phyloP scores from a whole-genome alignment of 2,797 vertebrate genomes.

The Smutsia gigantea region DNA sequence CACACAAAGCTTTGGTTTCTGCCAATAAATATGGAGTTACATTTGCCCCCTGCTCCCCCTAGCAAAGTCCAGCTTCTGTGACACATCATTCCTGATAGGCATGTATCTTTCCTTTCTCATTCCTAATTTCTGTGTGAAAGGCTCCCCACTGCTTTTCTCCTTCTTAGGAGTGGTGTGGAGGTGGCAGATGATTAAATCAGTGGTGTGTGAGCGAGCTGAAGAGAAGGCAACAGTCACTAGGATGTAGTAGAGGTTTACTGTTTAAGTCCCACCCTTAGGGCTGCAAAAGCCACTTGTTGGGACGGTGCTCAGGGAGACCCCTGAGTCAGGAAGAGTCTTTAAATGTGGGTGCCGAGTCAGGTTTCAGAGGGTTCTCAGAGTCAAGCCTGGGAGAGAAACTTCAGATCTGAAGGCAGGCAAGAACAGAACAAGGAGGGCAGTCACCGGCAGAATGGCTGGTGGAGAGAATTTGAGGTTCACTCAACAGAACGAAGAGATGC shows the following conservation, averaged over 20 bases:
- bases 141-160: neutral
- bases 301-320: neutral
- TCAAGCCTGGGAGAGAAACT: neutral
- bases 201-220: neutral
- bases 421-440: neutral
- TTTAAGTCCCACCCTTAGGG: neutral
- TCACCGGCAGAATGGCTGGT: no score
- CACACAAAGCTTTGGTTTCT: constrained; percentile 86
- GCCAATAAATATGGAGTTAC: constrained; percentile 88
- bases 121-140: neutral
- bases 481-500: neutral
- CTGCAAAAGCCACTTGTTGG: neutral
- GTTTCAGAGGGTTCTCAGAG: neutral
- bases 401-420: neutral
- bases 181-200: neutral
- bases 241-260: neutral
- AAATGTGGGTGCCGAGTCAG: neutral
- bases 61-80: constrained; percentile 63
- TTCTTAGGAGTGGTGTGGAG: neutral
- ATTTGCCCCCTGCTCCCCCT: constrained; percentile 87
- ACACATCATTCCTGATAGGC: neutral
- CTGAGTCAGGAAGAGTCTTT: neutral
- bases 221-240: neutral
- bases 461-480: neutral
- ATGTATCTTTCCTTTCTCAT: neutral